phyloP scores from a whole-genome alignment of 2,113 vertebrate genomes.

The Columba livia region DNA sequence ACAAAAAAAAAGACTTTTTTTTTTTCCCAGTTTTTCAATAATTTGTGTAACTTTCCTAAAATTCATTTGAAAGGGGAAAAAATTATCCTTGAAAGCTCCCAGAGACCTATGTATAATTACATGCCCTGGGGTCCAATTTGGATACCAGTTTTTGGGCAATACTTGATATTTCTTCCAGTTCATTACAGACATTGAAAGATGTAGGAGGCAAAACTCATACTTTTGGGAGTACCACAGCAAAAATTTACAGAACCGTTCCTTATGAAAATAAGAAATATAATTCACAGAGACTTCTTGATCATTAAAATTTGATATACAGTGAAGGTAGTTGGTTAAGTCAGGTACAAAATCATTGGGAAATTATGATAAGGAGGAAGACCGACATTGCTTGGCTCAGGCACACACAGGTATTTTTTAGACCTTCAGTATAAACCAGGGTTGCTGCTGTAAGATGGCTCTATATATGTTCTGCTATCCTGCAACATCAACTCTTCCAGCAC shows the following conservation, averaged over 20 bases:
- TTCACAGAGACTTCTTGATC: not conserved
- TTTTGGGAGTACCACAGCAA: not conserved
- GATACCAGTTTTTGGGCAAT: not conserved
- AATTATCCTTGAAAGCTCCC: not conserved
- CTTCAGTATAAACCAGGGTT: not conserved
- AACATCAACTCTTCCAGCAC: not conserved
- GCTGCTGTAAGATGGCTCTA: not conserved
- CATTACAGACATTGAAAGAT: not conserved
- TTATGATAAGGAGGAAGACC: not conserved
- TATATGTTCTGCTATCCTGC: not conserved
- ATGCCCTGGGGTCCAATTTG: not conserved
- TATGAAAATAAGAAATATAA: not conserved
- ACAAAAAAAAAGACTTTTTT: accelerated
- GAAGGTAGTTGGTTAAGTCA: not conserved
- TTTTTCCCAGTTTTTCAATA: not conserved
- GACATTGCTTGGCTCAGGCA: not conserved
- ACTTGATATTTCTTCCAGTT: not conserved
- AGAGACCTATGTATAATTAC: not conserved
- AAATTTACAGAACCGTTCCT: not conserved
- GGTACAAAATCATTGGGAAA: not conserved
- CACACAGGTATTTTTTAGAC: not conserved
- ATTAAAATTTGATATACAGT: not conserved
- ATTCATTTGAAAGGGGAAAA: not conserved
- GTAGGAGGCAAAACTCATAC: not conserved
- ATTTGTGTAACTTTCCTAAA: not conserved